Percentiles rank a stretch among this genome's conserved stretches.
These are phyloP conservation scores for Rutpela maculata DNA, from an alignment of 2,888 invertebrate species.

Conservation along the genomic window DNA sequence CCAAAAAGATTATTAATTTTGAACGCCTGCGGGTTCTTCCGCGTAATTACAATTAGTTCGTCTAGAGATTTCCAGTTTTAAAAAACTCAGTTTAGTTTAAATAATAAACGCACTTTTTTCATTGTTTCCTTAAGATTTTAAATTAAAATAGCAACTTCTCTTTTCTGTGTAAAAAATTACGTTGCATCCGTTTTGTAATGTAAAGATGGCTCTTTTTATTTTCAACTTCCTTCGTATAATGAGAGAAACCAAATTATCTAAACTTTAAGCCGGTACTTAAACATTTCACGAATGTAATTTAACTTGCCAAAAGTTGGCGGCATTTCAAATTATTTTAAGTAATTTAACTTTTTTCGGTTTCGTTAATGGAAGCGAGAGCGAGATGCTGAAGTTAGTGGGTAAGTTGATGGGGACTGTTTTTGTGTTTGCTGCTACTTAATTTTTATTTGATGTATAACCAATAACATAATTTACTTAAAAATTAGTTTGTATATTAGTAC, in stretches of 20 bases:
- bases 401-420: neutral
- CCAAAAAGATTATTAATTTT: neutral
- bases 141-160: neutral
- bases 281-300: conserved; percentile 37
- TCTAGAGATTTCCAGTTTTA: neutral
- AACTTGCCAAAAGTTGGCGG: conserved; percentile 38
- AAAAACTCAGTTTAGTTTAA: neutral
- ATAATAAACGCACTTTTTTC: conserved; percentile 1
- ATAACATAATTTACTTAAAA: too few relatives aligned
- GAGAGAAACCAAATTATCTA: conserved; percentile 41
- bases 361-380: conserved; percentile 9
- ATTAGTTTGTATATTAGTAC: too few relatives aligned
- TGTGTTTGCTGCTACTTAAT: neutral
- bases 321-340: conserved; percentile 37
- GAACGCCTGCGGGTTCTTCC: neutral
- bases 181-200: conserved; percentile 33
- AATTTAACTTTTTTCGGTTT: conserved; percentile 27
- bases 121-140: neutral
- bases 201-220: conserved; percentile 30
- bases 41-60: neutral
- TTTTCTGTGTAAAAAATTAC: conserved; percentile 21
- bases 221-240: conserved; percentile 44
- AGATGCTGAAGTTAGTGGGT: conserved; percentile 17
- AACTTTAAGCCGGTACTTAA: conserved; percentile 28
- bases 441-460: neutral